Evolutionary conservation across 2,888 invertebrate species (phyloP), one percentile per base, ranked within the genome.

Genomic region (Eumerus sabulonum): DNA sequence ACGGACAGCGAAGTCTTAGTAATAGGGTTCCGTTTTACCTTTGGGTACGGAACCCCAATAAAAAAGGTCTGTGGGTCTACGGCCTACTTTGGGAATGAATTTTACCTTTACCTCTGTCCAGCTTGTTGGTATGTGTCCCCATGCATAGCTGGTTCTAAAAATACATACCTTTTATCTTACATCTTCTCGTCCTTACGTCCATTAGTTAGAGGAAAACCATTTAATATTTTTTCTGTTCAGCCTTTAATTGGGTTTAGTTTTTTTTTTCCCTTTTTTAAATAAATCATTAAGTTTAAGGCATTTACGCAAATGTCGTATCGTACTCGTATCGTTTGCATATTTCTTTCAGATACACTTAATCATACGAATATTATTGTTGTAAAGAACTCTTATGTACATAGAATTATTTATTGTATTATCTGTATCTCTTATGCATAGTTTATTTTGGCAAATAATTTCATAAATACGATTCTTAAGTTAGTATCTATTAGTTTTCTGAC

Each of bases 171-270:
- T 45, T 45, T 3, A 7, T 27, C 27, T 27, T 27, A 27, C 27
- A 50, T 18, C n/a, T 44, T 9, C 40, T 40, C 3, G 9, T 38
- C 7, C 16, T 57, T 44, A 50, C 12, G 9, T 13, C 35, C 11
- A 44, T 70, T 70, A 57, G 18, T 40, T 60, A 48, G 48, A 70
- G 54, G 54, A 62, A 67, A 70, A 59, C 72, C 63, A 77, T 71
- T 56, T 66, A 16, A 62, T 51, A 36, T 27, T 27, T 27, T 7
- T 27, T 27, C 7, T 68, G 59, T 68, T 76, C 45, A 59, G 67
- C 62, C 63, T 63, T 67, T 67, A 67, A 76, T 73, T 67, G 67
- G 70, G 64, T 82, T 81, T 72, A 62, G 27, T 72, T 64, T 70
- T 62, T 35, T 67, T 48, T 64, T 68, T 77, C 66, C 48, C 57